These are phyloP conservation scores for Seriola quinqueradiata DNA, from an alignment of 2,113 vertebrate genomes.

Conservation along the genomic window DNA sequence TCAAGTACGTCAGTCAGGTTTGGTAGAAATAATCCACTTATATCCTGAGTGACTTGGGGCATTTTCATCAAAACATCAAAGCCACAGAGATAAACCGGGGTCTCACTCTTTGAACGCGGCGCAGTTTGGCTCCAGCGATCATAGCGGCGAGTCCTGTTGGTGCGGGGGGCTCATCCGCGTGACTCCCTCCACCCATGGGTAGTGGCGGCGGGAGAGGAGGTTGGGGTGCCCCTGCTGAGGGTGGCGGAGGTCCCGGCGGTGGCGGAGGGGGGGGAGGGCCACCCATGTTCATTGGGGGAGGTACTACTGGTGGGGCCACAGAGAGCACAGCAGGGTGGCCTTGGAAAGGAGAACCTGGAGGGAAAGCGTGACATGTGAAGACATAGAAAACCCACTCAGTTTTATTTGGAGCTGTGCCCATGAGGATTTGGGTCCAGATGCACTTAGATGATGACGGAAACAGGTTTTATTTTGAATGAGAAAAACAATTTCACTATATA, in stretches of 20 bases:
- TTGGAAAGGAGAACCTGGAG: constrained; percentile 90
- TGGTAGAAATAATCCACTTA: background rate
- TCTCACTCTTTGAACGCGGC: constrained; percentile 94
- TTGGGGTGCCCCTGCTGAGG: constrained; percentile 86
- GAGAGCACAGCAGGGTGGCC: constrained; percentile 89
- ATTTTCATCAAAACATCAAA: constrained; percentile 14
- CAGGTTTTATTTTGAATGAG: background rate
- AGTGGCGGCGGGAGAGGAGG: constrained; percentile 89
- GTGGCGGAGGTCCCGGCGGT: constrained; percentile 90
- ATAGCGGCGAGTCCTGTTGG: constrained; percentile 93
- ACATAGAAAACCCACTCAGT: background rate
- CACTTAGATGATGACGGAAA: background rate
- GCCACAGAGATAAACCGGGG: background rate
- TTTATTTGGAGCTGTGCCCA: background rate
- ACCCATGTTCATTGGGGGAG: constrained; percentile 79
- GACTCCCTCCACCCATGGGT: constrained; percentile 79
- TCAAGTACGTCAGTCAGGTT: background rate
- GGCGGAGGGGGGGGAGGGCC: constrained; percentile 93
- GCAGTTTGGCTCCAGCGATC: constrained; percentile 97
- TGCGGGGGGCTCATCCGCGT: constrained; percentile 85
- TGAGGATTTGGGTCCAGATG: background rate
- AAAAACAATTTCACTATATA: background rate
- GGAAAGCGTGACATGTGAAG: background rate
- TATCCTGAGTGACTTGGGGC: background rate
- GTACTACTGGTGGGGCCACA: constrained; percentile 83